A percentile compares a stretch with the other conserved stretches of the same genome.
Evolutionary conservation across 2,888 invertebrate genomes (phyloP).

Genomic region (Brachyptera risi): DNA sequence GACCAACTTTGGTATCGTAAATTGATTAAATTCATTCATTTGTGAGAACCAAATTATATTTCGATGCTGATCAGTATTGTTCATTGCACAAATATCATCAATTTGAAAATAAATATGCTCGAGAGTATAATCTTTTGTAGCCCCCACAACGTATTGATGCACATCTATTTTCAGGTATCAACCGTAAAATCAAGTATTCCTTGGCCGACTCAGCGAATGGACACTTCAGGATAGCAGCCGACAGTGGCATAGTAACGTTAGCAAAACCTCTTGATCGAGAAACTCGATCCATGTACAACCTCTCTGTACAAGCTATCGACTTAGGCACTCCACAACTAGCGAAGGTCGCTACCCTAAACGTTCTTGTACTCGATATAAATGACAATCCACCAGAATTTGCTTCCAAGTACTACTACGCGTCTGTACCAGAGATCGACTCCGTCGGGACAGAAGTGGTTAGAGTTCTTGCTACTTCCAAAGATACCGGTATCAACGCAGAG

Average conservation of each 20-base stretch:
- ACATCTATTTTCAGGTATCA: conserved; percentile 53
- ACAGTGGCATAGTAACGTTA: conserved; percentile 82
- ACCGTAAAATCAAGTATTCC: conserved; percentile 79
- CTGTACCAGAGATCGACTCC: conserved; percentile 71
- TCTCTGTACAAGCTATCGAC: conserved; percentile 80
- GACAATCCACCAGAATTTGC: conserved; percentile 95
- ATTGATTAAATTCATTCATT: too few relatives aligned
- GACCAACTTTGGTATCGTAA: too few relatives aligned
- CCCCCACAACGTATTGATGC: too few relatives aligned
- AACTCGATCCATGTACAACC: conserved; percentile 75
- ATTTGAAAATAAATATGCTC: too few relatives aligned
- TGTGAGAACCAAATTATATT: too few relatives aligned
- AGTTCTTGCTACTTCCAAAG: conserved; percentile 87
- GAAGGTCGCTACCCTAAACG: conserved; percentile 63
- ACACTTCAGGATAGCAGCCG: conserved; percentile 74
- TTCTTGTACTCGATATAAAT: conserved; percentile 87
- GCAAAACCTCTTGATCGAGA: conserved; percentile 83
- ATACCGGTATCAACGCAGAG: conserved; percentile 90
- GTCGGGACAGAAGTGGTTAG: conserved; percentile 76
- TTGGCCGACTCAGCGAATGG: conserved; percentile 64
- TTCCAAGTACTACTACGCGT: conserved; percentile 71
- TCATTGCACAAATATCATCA: too few relatives aligned
- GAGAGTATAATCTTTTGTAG: too few relatives aligned
- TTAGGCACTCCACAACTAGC: conserved; percentile 71
- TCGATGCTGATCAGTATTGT: too few relatives aligned